Conservation (phyloP, 2,888 invertebrate species). For the Sarcophaga rosellei region DNA sequence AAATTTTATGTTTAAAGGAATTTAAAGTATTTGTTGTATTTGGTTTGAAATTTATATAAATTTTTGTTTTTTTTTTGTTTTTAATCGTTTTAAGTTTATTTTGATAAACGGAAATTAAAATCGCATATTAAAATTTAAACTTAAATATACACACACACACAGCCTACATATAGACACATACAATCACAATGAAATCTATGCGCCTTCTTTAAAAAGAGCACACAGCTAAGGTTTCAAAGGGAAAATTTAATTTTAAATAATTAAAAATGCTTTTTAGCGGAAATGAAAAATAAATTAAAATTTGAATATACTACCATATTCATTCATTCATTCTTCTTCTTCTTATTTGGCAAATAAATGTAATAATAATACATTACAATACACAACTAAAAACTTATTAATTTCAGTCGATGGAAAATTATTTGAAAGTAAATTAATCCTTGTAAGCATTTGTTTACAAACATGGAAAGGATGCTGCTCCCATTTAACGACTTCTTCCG, state of each 20-base stretch:
- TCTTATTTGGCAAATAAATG: too few relatives aligned
- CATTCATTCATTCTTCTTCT: too few relatives aligned
- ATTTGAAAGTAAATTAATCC: too few relatives aligned
- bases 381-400: too few relatives aligned
- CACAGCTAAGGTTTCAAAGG: background rate
- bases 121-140: conserved; percentile 75
- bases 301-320: background rate
- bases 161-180: conserved; percentile 3
- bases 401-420: too few relatives aligned
- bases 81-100: conserved; percentile 35
- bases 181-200: background rate
- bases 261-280: conserved; percentile 32
- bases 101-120: conserved; percentile 75
- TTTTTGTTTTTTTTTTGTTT: background rate
- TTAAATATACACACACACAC: conserved; percentile 16
- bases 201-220: too few relatives aligned
- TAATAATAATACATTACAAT: too few relatives aligned
- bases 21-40: conserved; percentile 31
- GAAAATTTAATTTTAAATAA: conserved; percentile 14
- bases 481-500: too few relatives aligned
- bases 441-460: too few relatives aligned
- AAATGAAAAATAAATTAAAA: conserved; percentile 49
- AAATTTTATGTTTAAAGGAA: background rate
- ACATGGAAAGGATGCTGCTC: too few relatives aligned
- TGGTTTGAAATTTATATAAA: conserved; percentile 16